Percentiles rank a stretch among this genome's conserved stretches.
phyloP scores from a whole-genome alignment of 2,113 vertebrate species.

The Xenopus laevis region DNA sequence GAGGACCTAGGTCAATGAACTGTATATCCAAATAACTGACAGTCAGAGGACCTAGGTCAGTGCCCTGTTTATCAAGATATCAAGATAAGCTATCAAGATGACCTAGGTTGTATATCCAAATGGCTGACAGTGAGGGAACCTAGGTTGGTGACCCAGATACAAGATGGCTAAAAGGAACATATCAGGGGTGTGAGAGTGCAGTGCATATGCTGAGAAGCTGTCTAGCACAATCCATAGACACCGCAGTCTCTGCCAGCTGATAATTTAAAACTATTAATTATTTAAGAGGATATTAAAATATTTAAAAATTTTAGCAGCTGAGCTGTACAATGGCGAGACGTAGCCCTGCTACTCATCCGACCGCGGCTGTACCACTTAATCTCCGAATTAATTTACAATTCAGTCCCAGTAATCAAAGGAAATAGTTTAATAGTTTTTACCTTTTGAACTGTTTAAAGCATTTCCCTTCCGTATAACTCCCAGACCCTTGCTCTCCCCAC shows the following conservation, averaged over 20 bases:
- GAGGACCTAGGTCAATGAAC: too few species aligned
- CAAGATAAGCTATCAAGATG: too few species aligned
- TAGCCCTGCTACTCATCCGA: slow-evolving; percentile 57
- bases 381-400: slow-evolving; percentile 58
- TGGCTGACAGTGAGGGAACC: too few species aligned
- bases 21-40: too few species aligned
- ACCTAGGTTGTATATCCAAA: too few species aligned
- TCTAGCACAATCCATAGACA: slow-evolving; percentile 50
- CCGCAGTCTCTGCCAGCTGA: slow-evolving; percentile 50
- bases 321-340: slow-evolving; percentile 51
- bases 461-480: neutral
- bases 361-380: slow-evolving; percentile 61
- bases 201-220: slow-evolving; percentile 19
- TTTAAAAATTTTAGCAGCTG: slow-evolving; percentile 60
- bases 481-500: neutral
- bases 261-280: slow-evolving; percentile 61
- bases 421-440: slow-evolving; percentile 50
- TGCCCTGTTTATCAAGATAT: too few species aligned
- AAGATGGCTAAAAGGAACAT: neutral
- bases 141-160: neutral
- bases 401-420: slow-evolving; percentile 49
- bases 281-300: slow-evolving; percentile 58
- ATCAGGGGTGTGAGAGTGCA: neutral
- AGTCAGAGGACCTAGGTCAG: too few species aligned
- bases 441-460: slow-evolving; percentile 54